Base-by-base conservation (phyloP, 2,888 invertebrate species). In the Dioctria linearis region DNA sequence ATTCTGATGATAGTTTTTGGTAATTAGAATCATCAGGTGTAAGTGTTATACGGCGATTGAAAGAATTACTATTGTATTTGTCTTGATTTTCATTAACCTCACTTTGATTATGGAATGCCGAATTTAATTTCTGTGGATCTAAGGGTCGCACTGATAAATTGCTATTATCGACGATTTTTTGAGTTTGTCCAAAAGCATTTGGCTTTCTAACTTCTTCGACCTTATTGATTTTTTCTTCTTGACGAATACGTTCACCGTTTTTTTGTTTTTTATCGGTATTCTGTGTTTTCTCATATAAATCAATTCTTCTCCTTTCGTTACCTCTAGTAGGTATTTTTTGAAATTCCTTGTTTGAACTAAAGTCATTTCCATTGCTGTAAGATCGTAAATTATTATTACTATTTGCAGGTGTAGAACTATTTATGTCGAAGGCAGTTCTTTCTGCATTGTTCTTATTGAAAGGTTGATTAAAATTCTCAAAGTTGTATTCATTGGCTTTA, bases 401-500 rank as follows among this genome's bases (percentile, higher is more conserved):
- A n/a, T 71, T 71, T 8, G 8, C 11, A 8, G 4, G 9, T 54
- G 6, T n/a, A 39, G 39, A n/a, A 4, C 40, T 54, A 37, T 69
- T 43, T n/a, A 54, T 6, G 4, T 73, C 43, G 6, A 13, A 25
- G 5, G 73, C 57, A n/a, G 4, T n/a, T n/a, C 54, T 54, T n/a
- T 54, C 54, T 11, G 54, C 9, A 54, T 54, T 54, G 54, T 54
- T 54, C 37, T 49, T 63, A 4, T 6, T 42, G 3, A 39, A 39
- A 5, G 42, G 42, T 49, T 66, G 67, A 8, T 79, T 79, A 11
- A 51, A 3, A 5, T 67, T 73, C 11, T 75, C 82, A 40, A 54
- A 66, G 25, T 75, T 80, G 40, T 63, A n/a, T 13, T 81, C 80
- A 2, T 66, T 69, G 37, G 81, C 80, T 57, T 71, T 71, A 25